Percentiles rank a stretch among this genome's conserved stretches.
phyloP scores from a whole-genome alignment of 2,797 vertebrate species.

The Helarctos malayanus region DNA sequence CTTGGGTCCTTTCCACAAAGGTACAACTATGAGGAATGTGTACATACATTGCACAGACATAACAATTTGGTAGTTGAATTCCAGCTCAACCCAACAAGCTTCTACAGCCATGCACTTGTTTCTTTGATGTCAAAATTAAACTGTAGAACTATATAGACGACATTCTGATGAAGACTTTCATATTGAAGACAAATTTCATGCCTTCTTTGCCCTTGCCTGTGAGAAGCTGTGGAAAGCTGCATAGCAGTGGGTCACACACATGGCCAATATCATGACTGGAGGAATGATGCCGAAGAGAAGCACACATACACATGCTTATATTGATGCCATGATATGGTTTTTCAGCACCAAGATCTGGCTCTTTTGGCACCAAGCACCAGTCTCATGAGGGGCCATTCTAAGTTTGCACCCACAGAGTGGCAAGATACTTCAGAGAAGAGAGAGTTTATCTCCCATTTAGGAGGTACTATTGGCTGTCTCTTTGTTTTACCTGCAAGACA shows the following conservation, averaged over 20 bases:
- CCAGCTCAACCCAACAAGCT: not conserved
- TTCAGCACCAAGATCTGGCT: slow-evolving; percentile 85
- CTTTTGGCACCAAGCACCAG: slow-evolving; percentile 94
- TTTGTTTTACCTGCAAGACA: slow-evolving; percentile 90
- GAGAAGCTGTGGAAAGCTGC: slow-evolving; percentile 89
- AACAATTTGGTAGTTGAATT: not conserved
- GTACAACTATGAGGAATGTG: not conserved
- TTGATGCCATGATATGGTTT: slow-evolving; percentile 92
- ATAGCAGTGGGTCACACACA: slow-evolving; percentile 93
- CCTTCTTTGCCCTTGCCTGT: not conserved
- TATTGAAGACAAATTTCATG: not conserved
- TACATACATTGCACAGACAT: not conserved
- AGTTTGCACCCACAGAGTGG: slow-evolving; percentile 93
- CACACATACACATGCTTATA: slow-evolving; percentile 92
- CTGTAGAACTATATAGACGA: not conserved
- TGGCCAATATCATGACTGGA: slow-evolving; percentile 94
- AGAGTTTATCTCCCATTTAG: slow-evolving; percentile 93
- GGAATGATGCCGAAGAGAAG: slow-evolving; percentile 91
- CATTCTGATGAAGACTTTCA: not conserved
- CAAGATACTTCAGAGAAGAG: slow-evolving; percentile 88
- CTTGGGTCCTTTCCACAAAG: slow-evolving; percentile 2
- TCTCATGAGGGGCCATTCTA: slow-evolving; percentile 92
- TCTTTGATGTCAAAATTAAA: not conserved
- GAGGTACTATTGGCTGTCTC: slow-evolving; percentile 91
- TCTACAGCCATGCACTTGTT: not conserved